Conservation (phyloP, 1,140 invertebrate genomes). For the Dendrolimus kikuchii region DNA sequence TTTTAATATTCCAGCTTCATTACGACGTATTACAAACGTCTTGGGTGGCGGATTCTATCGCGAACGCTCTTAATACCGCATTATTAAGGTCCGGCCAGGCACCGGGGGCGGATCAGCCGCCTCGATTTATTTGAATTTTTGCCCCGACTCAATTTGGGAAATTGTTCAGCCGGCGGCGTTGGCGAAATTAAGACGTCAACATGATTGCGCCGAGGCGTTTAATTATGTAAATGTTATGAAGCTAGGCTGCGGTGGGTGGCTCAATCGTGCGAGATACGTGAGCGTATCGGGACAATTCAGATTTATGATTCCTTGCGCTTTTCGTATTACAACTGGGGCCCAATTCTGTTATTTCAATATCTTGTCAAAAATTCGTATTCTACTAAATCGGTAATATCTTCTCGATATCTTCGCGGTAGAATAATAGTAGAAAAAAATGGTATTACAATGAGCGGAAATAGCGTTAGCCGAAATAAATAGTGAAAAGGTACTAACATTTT, state of each 20-base stretch:
- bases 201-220: slow-evolving; percentile 65
- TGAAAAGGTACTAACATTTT: too few species aligned
- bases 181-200: slow-evolving; percentile 70
- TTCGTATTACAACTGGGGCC: too few species aligned
- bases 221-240: slow-evolving; percentile 69
- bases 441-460: too few species aligned
- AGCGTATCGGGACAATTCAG: slow-evolving; percentile 47
- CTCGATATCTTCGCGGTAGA: too few species aligned
- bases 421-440: too few species aligned
- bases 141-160: slow-evolving; percentile 69
- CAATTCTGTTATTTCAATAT: too few species aligned
- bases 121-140: slow-evolving; percentile 71
- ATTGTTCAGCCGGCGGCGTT: slow-evolving; percentile 62
- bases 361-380: too few species aligned
- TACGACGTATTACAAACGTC: slow-evolving; percentile 69
- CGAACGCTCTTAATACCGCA: slow-evolving; percentile 62
- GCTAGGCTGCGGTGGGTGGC: slow-evolving; percentile 59
- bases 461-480: too few species aligned
- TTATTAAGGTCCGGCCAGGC: slow-evolving; percentile 50
- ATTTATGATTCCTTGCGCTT: slow-evolving; percentile 43
- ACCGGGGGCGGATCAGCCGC: slow-evolving; percentile 41
- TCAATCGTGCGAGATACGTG: slow-evolving; percentile 36
- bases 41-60: slow-evolving; percentile 71
- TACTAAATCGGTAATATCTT: too few species aligned
- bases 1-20: slow-evolving; percentile 71